Evolutionary conservation across 2,113 vertebrate species (phyloP).

Genomic region (Poecilia latipinna): DNA sequence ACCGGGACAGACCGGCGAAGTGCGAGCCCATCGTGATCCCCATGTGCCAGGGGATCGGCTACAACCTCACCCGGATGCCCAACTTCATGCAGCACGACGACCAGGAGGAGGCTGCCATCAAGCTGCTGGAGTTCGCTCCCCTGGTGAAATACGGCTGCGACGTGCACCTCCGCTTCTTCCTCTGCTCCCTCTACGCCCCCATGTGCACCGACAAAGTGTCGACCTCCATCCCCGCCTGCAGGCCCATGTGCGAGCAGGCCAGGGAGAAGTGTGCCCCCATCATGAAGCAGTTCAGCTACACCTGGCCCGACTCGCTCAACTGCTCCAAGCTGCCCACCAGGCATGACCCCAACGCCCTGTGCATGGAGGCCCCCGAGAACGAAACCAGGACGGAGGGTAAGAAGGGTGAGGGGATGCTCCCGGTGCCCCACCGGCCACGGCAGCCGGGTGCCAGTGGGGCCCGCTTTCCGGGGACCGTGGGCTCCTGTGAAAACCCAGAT

Average conservation of each 20-base stretch:
- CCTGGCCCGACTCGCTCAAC: conserved; percentile 95
- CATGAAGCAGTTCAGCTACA: conserved; percentile 97
- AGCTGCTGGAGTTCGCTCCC: conserved; percentile 94
- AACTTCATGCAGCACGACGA: conserved; percentile 94
- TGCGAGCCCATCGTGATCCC: conserved; percentile 94
- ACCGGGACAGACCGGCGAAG: conserved; percentile 88
- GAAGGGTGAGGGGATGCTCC: conserved; percentile 89
- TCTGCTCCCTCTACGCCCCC: conserved; percentile 96
- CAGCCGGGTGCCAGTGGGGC: conserved; percentile 70
- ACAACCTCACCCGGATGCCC: conserved; percentile 98
- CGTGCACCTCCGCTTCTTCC: conserved; percentile 95
- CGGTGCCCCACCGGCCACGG: conserved; percentile 84
- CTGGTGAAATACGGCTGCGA: conserved; percentile 97
- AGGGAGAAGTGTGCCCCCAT: conserved; percentile 92
- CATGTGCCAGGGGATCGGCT: conserved; percentile 97
- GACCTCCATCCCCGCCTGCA: conserved; percentile 95
- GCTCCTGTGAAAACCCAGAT: conserved; percentile 89
- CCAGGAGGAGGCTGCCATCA: conserved; percentile 91
- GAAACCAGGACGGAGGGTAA: conserved; percentile 84
- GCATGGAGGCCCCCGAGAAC: conserved; percentile 98
- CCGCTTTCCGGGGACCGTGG: conserved; percentile 64
- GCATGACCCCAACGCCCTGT: conserved; percentile 95
- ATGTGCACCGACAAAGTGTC: conserved; percentile 99
- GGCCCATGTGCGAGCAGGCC: conserved; percentile 98
- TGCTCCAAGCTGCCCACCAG: conserved; percentile 91